A percentile compares a stretch with the other conserved stretches of the same genome.
Conservation (phyloP, 2,888 invertebrate genomes). For the Leptopterna dolabrata region DNA sequence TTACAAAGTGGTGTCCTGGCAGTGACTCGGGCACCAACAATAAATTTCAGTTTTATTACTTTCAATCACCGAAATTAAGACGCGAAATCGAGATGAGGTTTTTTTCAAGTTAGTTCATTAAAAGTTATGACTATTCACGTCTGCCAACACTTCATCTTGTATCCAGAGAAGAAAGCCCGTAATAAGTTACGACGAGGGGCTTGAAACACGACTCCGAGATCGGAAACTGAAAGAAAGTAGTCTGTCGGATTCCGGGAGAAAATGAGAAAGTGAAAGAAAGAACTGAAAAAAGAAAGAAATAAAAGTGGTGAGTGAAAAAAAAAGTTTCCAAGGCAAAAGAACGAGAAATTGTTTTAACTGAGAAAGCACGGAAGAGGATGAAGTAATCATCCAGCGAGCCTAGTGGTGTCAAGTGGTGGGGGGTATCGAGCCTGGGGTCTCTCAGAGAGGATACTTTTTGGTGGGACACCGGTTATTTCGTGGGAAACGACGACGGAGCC, state of each 20-base stretch:
- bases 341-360: constrained; percentile 6
- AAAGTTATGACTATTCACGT: background rate
- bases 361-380: background rate
- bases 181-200: background rate
- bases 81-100: no score
- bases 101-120: background rate
- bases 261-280: background rate
- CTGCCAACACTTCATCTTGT: background rate
- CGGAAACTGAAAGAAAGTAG: background rate
- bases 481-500: background rate
- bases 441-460: background rate
- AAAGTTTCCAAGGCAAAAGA: background rate
- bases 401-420: background rate
- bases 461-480: background rate
- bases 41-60: no score
- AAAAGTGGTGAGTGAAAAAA: background rate
- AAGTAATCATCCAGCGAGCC: background rate
- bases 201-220: background rate
- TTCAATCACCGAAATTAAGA: no score
- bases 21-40: no score
- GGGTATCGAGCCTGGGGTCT: background rate
- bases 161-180: background rate
- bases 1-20: no score
- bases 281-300: background rate
- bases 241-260: background rate